Conservation (phyloP, 2,888 invertebrate genomes). For the Sphaerophoria taeniata region DNA sequence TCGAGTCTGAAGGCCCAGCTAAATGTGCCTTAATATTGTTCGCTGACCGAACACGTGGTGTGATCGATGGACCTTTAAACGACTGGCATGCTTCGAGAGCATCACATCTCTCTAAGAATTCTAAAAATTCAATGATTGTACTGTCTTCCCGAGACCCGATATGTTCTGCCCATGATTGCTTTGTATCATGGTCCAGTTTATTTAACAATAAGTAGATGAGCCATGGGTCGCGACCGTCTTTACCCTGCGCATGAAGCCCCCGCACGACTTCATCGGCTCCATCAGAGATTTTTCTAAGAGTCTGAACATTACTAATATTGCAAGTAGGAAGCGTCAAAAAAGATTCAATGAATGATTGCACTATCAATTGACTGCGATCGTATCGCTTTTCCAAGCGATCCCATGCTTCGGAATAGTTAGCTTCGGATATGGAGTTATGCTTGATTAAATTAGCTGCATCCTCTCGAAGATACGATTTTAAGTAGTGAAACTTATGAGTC, state of each 20-base stretch:
- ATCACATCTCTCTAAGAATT: not conserved
- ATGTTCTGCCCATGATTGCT: slow-evolving; percentile 7
- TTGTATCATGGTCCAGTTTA: slow-evolving; percentile 8
- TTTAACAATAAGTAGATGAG: not conserved
- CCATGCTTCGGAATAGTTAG: slow-evolving; percentile 4
- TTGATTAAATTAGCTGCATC: not conserved
- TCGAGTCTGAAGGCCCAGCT: not conserved
- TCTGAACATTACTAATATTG: not conserved
- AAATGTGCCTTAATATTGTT: slow-evolving; percentile 1
- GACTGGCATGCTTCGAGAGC: slow-evolving; percentile 2
- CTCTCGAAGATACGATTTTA: not conserved
- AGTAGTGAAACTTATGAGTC: not conserved
- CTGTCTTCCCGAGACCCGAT: not conserved
- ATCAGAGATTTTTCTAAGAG: slow-evolving; percentile 3
- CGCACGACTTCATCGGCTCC: slow-evolving; percentile 7
- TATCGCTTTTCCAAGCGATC: slow-evolving; percentile 10
- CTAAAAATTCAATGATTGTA: not conserved
- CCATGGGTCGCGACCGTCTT: not conserved
- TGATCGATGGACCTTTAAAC: not conserved
- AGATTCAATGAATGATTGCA: not conserved
- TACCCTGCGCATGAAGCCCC: not conserved
- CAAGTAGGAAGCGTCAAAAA: not conserved
- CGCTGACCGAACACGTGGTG: not conserved
- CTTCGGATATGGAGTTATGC: not conserved
- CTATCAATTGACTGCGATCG: slow-evolving; percentile 14